phyloP scores from a whole-genome alignment of 2,113 vertebrate species.

The Setophaga coronata region DNA sequence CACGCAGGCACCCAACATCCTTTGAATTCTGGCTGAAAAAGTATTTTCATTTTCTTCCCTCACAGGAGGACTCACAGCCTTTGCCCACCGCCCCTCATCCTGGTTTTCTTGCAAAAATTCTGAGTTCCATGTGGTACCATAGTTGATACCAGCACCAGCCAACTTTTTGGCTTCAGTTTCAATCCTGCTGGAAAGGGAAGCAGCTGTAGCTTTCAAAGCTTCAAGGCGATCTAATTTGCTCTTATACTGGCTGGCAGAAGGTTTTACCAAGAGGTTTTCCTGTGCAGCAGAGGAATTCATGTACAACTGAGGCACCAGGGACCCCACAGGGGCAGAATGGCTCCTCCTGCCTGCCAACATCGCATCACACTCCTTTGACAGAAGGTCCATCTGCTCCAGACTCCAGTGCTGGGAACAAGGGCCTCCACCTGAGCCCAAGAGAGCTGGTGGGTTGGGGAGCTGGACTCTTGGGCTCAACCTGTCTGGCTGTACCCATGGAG shows the following conservation, averaged over 20 bases:
- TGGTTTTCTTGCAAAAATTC: conserved; percentile 54
- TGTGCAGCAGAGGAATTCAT: conserved; percentile 58
- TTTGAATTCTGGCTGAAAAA: conserved; percentile 78
- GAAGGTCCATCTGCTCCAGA: conserved; percentile 73
- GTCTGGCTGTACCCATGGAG: conserved; percentile 77
- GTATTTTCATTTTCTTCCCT: conserved; percentile 77
- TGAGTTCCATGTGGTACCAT: conserved; percentile 68
- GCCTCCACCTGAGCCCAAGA: conserved; percentile 62
- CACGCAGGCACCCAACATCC: conserved; percentile 75
- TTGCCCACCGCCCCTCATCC: conserved; percentile 71
- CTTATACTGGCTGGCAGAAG: conserved; percentile 68
- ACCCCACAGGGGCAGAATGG: conserved; percentile 39
- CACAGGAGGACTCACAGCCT: conserved; percentile 78
- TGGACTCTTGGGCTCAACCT: conserved; percentile 71
- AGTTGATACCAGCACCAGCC: conserved; percentile 82
- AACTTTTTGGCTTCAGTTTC: conserved; percentile 91
- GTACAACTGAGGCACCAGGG: conserved; percentile 52
- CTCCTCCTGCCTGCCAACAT: conserved; percentile 52
- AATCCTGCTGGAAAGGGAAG: conserved; percentile 90
- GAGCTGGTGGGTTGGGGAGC: conserved; percentile 40
- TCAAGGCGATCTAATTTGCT: conserved; percentile 87
- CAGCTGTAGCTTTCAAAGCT: conserved; percentile 91
- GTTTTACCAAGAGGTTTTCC: conserved; percentile 63
- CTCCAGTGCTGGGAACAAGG: conserved; percentile 82
- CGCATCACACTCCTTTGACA: conserved; percentile 75